Percentiles rank a stretch among this genome's conserved stretches.
These are phyloP conservation scores for Heliconius congener DNA, from an alignment of 1,140 invertebrate genomes.

Conservation along the genomic window DNA sequence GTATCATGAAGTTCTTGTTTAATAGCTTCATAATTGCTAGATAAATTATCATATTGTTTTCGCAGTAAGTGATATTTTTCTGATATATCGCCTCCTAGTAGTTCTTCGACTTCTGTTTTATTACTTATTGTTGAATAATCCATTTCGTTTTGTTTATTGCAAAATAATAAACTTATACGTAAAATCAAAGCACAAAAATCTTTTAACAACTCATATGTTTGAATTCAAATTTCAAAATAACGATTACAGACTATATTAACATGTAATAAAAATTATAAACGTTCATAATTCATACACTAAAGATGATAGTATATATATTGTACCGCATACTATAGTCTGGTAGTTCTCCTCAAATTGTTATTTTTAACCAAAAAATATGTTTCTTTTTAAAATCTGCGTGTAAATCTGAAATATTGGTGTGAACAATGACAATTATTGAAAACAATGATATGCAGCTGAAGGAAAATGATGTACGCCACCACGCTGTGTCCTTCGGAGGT, in stretches of 20 bases:
- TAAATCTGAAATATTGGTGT: no score
- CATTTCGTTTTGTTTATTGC: slow-evolving; percentile 46
- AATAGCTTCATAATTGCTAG: slow-evolving; percentile 60
- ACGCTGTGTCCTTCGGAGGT: no score
- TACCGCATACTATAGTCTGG: no score
- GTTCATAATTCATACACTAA: no score
- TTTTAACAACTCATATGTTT: background rate
- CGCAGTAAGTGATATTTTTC: slow-evolving; percentile 72
- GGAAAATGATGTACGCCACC: no score
- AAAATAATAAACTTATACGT: background rate
- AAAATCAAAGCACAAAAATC: background rate
- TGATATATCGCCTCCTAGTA: slow-evolving; percentile 63
- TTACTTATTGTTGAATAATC: slow-evolving; percentile 75
- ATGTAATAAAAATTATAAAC: no score
- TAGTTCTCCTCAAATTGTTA: no score
- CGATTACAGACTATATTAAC: background rate
- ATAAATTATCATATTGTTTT: slow-evolving; percentile 70
- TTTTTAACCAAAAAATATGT: no score
- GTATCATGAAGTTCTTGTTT: slow-evolving; percentile 77
- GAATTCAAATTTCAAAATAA: slow-evolving; percentile 13
- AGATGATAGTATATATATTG: no score
- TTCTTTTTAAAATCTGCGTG: no score
- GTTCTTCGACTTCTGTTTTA: slow-evolving; percentile 66
- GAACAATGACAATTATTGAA: no score
- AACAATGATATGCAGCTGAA: no score